phyloP scores from a whole-genome alignment of 2,113 vertebrate genomes.

The Gambusia holbrooki region DNA sequence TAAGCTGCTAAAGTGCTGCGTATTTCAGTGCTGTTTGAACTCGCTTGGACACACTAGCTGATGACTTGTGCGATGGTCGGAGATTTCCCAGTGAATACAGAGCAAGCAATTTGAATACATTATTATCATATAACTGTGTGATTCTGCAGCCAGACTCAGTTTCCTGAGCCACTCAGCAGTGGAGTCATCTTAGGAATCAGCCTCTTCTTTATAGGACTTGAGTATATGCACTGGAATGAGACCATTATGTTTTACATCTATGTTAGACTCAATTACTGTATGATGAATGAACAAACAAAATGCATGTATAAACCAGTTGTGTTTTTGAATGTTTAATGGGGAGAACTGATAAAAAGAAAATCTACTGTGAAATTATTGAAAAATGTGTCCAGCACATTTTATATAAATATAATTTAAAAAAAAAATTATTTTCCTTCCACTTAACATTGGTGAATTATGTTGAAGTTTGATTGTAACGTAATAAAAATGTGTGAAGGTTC shows the following conservation, averaged over 20 bases:
- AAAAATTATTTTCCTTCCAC: too few relatives aligned
- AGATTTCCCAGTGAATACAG: conserved; percentile 63
- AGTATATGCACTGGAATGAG: not conserved
- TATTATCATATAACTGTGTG: conserved; percentile 31
- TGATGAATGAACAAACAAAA: not conserved
- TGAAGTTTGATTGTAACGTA: too few relatives aligned
- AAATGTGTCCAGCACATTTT: too few relatives aligned
- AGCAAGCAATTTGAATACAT: conserved; percentile 48
- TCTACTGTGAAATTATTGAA: too few relatives aligned
- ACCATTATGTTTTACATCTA: not conserved
- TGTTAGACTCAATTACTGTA: not conserved
- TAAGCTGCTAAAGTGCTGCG: conserved; percentile 83
- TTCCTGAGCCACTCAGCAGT: not conserved
- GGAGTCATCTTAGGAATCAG: not conserved
- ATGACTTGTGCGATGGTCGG: conserved; percentile 70
- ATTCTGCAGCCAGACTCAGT: conserved; percentile 9
- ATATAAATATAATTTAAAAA: too few relatives aligned
- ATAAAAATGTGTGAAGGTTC: too few relatives aligned
- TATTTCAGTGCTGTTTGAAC: conserved; percentile 83
- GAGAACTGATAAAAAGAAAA: not conserved
- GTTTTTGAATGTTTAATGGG: not conserved
- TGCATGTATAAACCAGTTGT: not conserved
- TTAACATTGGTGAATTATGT: too few relatives aligned
- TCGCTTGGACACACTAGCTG: conserved; percentile 76
- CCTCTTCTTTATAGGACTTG: not conserved